Percentiles rank a stretch among this genome's conserved stretches.
These are phyloP conservation scores for Lasioglossum zephyrum DNA, from an alignment of 2,888 invertebrate genomes.

Conservation along the genomic window DNA sequence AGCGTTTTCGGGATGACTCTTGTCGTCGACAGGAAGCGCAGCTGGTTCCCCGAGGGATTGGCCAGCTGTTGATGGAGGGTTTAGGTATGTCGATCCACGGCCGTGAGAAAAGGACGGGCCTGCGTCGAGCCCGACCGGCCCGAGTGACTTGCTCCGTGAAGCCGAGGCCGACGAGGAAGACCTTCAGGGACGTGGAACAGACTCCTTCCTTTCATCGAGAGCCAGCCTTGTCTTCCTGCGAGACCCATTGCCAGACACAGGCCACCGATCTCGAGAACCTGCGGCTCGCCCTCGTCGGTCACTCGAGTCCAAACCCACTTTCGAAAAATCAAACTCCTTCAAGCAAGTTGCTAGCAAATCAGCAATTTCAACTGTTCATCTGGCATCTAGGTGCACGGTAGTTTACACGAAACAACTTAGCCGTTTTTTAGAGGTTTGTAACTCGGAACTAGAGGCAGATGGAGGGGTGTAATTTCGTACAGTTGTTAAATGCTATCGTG, in stretches of 20 bases:
- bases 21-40: constrained; percentile 77
- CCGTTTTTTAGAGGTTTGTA: too few relatives aligned
- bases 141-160: constrained; percentile 70
- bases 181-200: constrained; percentile 72
- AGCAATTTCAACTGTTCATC: neutral
- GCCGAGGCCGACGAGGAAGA: constrained; percentile 73
- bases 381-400: neutral
- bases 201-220: constrained; percentile 70
- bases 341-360: neutral
- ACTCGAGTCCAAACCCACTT: constrained; percentile 10
- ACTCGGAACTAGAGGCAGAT: too few relatives aligned
- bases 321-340: constrained; percentile 28
- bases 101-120: constrained; percentile 80
- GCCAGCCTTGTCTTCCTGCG: constrained; percentile 45
- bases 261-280: constrained; percentile 42
- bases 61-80: constrained; percentile 81
- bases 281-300: constrained; percentile 19
- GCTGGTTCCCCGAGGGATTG: constrained; percentile 79
- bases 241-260: constrained; percentile 48
- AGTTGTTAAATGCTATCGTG: too few relatives aligned
- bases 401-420: too few relatives aligned
- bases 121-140: constrained; percentile 64
- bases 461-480: too few relatives aligned
- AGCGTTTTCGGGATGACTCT: constrained; percentile 72
- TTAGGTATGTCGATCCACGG: constrained; percentile 77